Base-by-base conservation (phyloP, 2,888 invertebrate species). In the Dinocampus coccinellae region DNA sequence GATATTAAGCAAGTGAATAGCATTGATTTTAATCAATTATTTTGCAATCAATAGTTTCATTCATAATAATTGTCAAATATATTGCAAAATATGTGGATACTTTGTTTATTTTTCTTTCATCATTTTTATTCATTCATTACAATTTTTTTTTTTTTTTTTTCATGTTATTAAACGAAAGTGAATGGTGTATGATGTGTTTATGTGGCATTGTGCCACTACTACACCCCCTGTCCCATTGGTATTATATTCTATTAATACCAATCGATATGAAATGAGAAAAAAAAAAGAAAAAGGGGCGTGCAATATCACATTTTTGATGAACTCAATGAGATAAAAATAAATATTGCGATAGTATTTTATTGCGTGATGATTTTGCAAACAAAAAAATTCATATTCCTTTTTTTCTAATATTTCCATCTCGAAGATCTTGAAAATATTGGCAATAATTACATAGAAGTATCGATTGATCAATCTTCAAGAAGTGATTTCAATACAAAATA, bases 81-180 rank as follows among this genome's bases (percentile, higher is more conserved):
- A 71, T 76, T 76, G 68, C 69, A 75, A 76, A 76, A 75, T 63
- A 36, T 10, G 34, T 20, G 10, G 67, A 33, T 53, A 47, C 20
- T 47, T 16, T 7, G 16, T 16, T 7, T 16, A 16, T n/a, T n/a
- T 47, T 47, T 47, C n/a, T 20, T 16, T 29, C 29, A 4, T 4
- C 7, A 29, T 29, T 9, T 55, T 42, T 55, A 22, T 39, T 20
- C 55, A 71, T 73, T 73, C 69, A 73, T n/a, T n/a, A 39, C 1
- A 39, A n/a, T 13, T n/a, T 39, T 39, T 47, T n/a, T 3, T n/a
- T 39, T n/a, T 1, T n/a, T n/a, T 47, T 36, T 36, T 47, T 7
- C 1, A 73, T 76, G 69, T 53, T 68, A 53, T 57, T 69, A 72
- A 70, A 75, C 55, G 73, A 77, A 76, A 77, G 77, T 77, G 74